Percentiles rank a stretch among this genome's conserved stretches.
These are phyloP conservation scores for Molanna angustata DNA, from an alignment of 2,888 invertebrate species.

Conservation along the genomic window DNA sequence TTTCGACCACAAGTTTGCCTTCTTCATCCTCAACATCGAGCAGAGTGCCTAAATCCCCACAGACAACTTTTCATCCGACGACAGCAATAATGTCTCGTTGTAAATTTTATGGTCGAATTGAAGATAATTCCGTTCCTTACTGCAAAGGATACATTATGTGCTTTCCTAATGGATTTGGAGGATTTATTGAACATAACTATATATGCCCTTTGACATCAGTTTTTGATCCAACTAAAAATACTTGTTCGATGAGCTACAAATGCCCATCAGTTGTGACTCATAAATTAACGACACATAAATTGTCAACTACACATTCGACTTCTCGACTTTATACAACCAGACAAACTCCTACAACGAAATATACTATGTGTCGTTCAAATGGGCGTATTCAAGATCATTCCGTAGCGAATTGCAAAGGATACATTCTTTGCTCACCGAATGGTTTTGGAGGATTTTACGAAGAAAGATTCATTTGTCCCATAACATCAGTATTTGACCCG, in stretches of 20 bases:
- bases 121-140: slow-evolving; percentile 45
- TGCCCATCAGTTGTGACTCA: too few species aligned
- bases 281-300: too few species aligned
- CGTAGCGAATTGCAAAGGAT: slow-evolving; percentile 1
- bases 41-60: background rate
- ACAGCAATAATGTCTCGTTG: background rate
- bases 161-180: slow-evolving; percentile 45
- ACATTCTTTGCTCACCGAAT: background rate
- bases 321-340: too few species aligned
- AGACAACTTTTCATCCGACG: background rate
- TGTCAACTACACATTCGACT: too few species aligned
- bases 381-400: background rate
- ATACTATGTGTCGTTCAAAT: background rate
- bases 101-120: background rate
- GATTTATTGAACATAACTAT: slow-evolving; percentile 49
- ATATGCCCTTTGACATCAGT: slow-evolving; percentile 48
- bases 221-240: slow-evolving; percentile 46
- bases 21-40: too few species aligned
- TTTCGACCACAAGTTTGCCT: too few species aligned
- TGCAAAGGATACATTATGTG: slow-evolving; percentile 53
- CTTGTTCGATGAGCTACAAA: slow-evolving; percentile 42
- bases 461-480: background rate
- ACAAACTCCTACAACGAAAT: background rate
- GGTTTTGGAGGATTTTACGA: background rate
- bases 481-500: slow-evolving; percentile 1